Evolutionary conservation across 2,888 invertebrate species (phyloP), one percentile per base, ranked within the genome.

Genomic region (Trypoxylon attenuatum): DNA sequence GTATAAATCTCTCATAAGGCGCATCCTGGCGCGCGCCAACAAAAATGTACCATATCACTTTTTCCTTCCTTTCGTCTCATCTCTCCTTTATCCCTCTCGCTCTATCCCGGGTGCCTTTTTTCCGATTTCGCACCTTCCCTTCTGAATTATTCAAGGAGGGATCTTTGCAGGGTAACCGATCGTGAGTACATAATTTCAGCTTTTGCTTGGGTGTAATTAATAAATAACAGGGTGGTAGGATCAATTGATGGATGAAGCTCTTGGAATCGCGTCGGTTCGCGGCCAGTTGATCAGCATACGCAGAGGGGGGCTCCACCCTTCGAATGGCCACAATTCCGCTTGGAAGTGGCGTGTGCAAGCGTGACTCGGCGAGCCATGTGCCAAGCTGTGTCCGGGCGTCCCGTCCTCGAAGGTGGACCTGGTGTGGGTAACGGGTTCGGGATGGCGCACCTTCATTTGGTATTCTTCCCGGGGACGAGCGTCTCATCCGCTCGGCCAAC

Each of bases 381-480:
- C 25, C 21, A 19, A n/a, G 33, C 33, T 33, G 3, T 45, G 47
- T 47, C 46, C n/a, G 21, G 47, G 47, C 45, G 46, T 52, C n/a
- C 33, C n/a, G n/a, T n/a, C n/a, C n/a, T n/a, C n/a, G n/a, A n/a
- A n/a, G n/a, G n/a, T n/a, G n/a, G n/a, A n/a, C n/a, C n/a, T n/a
- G 43, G 62, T 70, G 46, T 74, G 50, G 73, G 70, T 73, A 78
- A 79, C 79, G 80, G 78, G 69, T 73, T 76, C 70, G 68, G 69
- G 66, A 49, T 59, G 70, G 56, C 66, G 57, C 75, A 56, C 70
- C 69, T 78, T 83, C 76, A 82, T 82, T 83, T 82, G 65, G 82
- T 82, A 84, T 84, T 83, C 82, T 79, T 80, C 83, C 82, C 77
- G 72, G 70, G 73, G 80, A 78, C n/a, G n/a, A 77, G 79, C 79